Evolutionary conservation across 2,113 vertebrate genomes (phyloP).

Genomic region (Gnathonemus echidnorhynchus): DNA sequence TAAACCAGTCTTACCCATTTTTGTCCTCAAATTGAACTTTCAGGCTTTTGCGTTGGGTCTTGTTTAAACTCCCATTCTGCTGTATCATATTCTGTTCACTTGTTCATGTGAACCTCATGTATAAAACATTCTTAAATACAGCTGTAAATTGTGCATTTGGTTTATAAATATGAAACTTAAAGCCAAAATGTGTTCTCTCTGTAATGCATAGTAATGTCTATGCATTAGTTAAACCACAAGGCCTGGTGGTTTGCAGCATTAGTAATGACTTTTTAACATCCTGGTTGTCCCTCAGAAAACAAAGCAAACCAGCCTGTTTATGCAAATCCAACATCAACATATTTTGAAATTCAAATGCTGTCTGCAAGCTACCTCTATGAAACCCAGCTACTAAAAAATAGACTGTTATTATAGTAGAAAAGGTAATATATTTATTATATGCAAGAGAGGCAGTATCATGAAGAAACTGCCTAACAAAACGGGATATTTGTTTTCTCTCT

Average conservation of each 20-base stretch:
- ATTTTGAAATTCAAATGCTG: slow-evolving; percentile 1
- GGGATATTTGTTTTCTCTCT: not conserved
- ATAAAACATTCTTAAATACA: not conserved
- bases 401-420: not conserved
- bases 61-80: not conserved
- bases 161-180: not conserved
- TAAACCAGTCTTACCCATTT: not conserved
- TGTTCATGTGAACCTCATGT: not conserved
- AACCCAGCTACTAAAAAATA: not conserved
- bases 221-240: not conserved
- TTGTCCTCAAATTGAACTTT: not conserved
- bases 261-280: not conserved
- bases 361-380: not conserved
- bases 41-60: not conserved
- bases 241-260: not conserved
- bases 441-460: not conserved
- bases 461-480: not conserved
- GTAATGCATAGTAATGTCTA: not conserved
- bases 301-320: not conserved
- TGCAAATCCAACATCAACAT: not conserved
- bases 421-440: not conserved
- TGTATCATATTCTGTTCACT: not conserved
- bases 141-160: not conserved
- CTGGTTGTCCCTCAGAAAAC: not conserved
- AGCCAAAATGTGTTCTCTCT: not conserved